Evolutionary conservation across 2,888 invertebrate genomes (phyloP), one percentile per base, ranked within the genome.

Genomic region (Drosophila anomelani): DNA sequence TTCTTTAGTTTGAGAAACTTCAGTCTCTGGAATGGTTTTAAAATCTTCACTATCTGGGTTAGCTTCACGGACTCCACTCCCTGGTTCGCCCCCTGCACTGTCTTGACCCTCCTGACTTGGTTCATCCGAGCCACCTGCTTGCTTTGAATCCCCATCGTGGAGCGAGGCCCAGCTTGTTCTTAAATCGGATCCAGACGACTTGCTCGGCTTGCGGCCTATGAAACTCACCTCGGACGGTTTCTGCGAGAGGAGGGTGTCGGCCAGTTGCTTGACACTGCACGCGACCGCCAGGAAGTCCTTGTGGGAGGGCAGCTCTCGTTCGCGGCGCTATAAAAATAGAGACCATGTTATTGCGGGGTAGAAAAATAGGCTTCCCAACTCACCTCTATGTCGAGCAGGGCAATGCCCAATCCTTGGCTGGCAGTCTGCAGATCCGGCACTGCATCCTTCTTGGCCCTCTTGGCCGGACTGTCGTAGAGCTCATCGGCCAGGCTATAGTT

Each of bases 401-500:
- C 91, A 60, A 78, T 78, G 34, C 87, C 91, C 23, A 92, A 68
- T 15, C 91, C 91, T 46, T 79, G 84, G 17, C 81, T 86, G 3
- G 91, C 92, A 3, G 88, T 64, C 63, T 87, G 71, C 9, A 91
- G 58, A 38, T 90, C 87, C 13, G 66, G 79, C 4, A 90, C 74
- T 32, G 90, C 84, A 4, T 85, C 87, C 5, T 85, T 80, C 17
- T 85, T 90, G 49, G 85, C 85, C 26, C 89, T 90, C 61, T 90
- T 91, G 51, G 89, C 87, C 0, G 92, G 92, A 34, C 85, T 89
- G 23, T 90, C 89, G 41, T 81, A 85, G 5, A 92, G 81, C 71
- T 92, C 92, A 34, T 92, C 89, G 7, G 92, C 92, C 57, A 92
- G 79, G 55, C 91, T 90, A 15, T 81, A 84, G 4, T 83, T 90